Evolutionary conservation across 2,888 invertebrate genomes (phyloP), one percentile per base, ranked within the genome.

Genomic region (Chymomyza caudatula): DNA sequence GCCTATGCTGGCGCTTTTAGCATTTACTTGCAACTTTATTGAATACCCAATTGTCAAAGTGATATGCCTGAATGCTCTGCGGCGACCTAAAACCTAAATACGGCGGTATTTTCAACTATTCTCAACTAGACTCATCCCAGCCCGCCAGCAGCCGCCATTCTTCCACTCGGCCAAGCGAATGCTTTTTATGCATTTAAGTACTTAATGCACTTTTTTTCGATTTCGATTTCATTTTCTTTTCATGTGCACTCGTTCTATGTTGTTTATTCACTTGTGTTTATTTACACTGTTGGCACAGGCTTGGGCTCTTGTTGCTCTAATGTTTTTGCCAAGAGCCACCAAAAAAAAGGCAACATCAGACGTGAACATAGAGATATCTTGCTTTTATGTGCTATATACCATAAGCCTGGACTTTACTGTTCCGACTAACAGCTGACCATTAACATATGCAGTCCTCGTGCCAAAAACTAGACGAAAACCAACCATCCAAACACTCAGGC

Each of bases 21-120:
- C 6, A 15, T 54, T 54, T 29, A 5, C 5, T 53, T 49, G n/a
- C 20, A 20, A 51, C 11, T 51, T 76, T 76, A 62, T 74, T 74
- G 73, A 76, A 70, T 76, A 76, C 22, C 72, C 56, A 76, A 72
- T 76, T 77, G 78, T 79, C 78, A 79, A 78, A 74, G 79, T 79
- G 78, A 72, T 77, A 71, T 72, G 79, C 76, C 74, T 79, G 79
- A 79, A 79, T 79, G 77, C 74, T 67, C 73, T 72, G 70, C 64
- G 69, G 73, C 79, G 79, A 79, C 81, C 81, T 77, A 81, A 81
- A 81, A 81, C 81, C 81, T 81, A 81, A 81, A 81, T 79, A 81
- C 81, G 76, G 79, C 76, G 76, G 74, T 79, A 79, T 79, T 79
- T 79, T 76, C 74, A 74, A 73, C 49, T 29, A 37, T 13, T 51